Evolutionary conservation across 1,140 invertebrate genomes (phyloP).

Genomic region (Branchinecta lynchi): DNA sequence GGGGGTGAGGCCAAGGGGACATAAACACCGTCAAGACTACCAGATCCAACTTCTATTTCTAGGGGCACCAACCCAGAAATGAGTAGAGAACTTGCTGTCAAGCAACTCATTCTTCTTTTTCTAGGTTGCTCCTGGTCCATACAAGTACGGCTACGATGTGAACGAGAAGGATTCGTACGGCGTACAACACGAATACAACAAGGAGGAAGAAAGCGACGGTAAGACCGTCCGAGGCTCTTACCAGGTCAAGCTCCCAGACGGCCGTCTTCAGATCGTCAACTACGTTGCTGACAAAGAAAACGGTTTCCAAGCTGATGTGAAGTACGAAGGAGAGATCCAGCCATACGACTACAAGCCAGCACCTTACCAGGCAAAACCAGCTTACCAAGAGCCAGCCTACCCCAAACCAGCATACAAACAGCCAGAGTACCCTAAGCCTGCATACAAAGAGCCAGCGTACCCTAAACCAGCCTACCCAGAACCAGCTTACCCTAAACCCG

Average conservation of each 20-base stretch:
- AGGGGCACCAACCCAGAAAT: no score
- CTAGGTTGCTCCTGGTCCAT: not conserved
- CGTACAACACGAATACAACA: conserved; percentile 3
- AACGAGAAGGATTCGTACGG: conserved; percentile 11
- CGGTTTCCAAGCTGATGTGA: conserved; percentile 22
- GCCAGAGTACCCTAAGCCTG: not conserved
- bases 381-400: not conserved
- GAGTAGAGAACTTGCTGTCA: no score
- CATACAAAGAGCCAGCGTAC: not conserved
- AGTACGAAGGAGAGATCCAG: conserved; percentile 23
- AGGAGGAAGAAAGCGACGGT: conserved; percentile 20
- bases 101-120: no score
- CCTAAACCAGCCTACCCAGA: not conserved
- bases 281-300: conserved; percentile 22
- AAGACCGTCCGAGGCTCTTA: conserved; percentile 21
- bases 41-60: no score
- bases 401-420: conserved; percentile 9
- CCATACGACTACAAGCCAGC: conserved; percentile 13
- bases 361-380: not conserved
- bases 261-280: conserved; percentile 22
- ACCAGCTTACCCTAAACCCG: not conserved
- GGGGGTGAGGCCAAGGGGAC: no score
- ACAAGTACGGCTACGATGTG: conserved; percentile 13
- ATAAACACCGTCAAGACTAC: no score
- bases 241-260: conserved; percentile 23